These are phyloP conservation scores for Etheostoma spectabile DNA, from an alignment of 2,113 vertebrate genomes.

Conservation along the genomic window DNA sequence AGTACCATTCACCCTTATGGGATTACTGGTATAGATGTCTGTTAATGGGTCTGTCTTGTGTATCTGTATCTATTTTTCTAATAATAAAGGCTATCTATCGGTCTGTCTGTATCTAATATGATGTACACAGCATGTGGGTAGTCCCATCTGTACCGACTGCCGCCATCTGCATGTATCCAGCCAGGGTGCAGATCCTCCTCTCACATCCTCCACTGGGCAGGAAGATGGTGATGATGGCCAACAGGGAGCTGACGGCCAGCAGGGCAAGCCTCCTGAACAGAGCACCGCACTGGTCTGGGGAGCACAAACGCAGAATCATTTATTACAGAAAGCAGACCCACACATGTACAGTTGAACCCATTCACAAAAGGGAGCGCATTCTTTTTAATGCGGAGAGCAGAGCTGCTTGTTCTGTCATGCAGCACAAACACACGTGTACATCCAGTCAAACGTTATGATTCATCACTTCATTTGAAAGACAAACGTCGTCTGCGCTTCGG, in stretches of 20 bases:
- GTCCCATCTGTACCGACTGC: slow-evolving; percentile 81
- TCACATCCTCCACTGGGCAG: slow-evolving; percentile 92
- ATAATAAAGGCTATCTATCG: too few relatives aligned
- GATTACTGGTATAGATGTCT: too few relatives aligned
- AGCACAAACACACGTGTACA: neutral
- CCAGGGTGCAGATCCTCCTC: slow-evolving; percentile 90
- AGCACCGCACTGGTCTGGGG: slow-evolving; percentile 93
- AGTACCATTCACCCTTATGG: too few relatives aligned
- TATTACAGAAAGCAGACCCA: neutral
- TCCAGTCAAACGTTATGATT: slow-evolving; percentile 17
- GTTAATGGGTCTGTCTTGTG: too few relatives aligned
- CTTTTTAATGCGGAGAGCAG: neutral
- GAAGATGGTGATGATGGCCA: slow-evolving; percentile 92
- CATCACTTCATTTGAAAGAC: neutral
- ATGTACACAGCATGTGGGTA: neutral
- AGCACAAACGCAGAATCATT: slow-evolving; percentile 42
- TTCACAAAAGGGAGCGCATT: neutral
- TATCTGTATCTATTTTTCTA: too few relatives aligned
- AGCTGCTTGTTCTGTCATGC: neutral
- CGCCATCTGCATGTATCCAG: slow-evolving; percentile 95
- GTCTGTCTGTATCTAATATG: neutral
- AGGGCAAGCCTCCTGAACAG: slow-evolving; percentile 90
- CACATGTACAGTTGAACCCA: neutral
- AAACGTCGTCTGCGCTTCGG: slow-evolving; percentile 15
- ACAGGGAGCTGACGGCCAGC: slow-evolving; percentile 91